These are phyloP conservation scores for Caenorhabditis sp. DNA, from an alignment of 2,888 invertebrate species.

Conservation along the genomic window DNA sequence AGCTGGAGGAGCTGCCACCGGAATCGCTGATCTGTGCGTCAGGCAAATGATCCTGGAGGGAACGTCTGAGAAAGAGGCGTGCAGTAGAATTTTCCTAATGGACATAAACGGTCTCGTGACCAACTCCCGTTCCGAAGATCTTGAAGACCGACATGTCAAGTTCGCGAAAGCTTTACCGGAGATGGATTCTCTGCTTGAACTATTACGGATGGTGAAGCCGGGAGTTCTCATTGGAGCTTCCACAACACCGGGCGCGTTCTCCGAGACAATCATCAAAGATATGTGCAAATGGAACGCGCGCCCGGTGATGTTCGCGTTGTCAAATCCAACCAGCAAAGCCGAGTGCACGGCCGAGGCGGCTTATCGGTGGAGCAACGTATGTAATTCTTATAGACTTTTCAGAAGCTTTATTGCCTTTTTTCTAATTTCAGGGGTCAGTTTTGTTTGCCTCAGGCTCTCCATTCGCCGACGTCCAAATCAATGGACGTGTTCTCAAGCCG, in stretches of 20 bases:
- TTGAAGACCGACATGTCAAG: slow-evolving; percentile 65
- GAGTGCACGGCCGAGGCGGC: slow-evolving; percentile 99
- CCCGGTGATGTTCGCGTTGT: slow-evolving; percentile 96
- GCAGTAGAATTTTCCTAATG: slow-evolving; percentile 91
- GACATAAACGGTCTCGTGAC: slow-evolving; percentile 96
- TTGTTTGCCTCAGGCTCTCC: slow-evolving; percentile 97
- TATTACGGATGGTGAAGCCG: slow-evolving; percentile 88
- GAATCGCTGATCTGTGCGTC: slow-evolving; percentile 92
- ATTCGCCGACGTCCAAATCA: slow-evolving; percentile 88
- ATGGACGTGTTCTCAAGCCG: slow-evolving; percentile 88
- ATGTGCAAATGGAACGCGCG: slow-evolving; percentile 89
- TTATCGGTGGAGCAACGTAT: slow-evolving; percentile 88
- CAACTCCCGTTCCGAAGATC: slow-evolving; percentile 80
- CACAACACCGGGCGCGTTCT: slow-evolving; percentile 94
- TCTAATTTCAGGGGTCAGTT: slow-evolving; percentile 86
- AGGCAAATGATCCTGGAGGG: slow-evolving; percentile 92
- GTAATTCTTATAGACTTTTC: slow-evolving; percentile 57
- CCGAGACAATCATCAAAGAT: slow-evolving; percentile 87
- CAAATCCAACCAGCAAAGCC: slow-evolving; percentile 97
- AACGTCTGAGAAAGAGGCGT: slow-evolving; percentile 86
- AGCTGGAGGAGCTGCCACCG: slow-evolving; percentile 95
- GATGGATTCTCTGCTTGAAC: slow-evolving; percentile 87
- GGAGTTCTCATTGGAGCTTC: slow-evolving; percentile 90
- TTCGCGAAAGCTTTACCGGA: slow-evolving; percentile 83
- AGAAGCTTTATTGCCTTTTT: too few species aligned